Evolutionary conservation across 2,113 vertebrate species (phyloP), one percentile per base, ranked within the genome.

Genomic region (Onychostruthus taczanowskii): DNA sequence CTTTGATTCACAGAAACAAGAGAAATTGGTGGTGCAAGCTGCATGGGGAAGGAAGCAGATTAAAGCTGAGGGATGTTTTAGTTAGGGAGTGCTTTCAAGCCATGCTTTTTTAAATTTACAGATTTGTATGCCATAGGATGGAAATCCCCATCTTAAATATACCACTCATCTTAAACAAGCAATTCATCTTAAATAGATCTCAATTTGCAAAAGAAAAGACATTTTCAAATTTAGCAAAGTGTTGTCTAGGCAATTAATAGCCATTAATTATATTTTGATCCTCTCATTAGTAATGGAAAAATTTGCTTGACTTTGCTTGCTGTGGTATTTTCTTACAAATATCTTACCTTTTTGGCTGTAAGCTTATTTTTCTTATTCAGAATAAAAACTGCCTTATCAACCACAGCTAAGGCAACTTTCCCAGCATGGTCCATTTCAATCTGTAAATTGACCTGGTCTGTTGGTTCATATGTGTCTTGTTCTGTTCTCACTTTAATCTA

Each of bases 371-470:
- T 96, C 53, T 90, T 91, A 49, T 98, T 98, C 62, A 99, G 95
- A 69, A 96, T 97, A 33, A 98, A 98, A 79, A 98, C 93, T 62
- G 98, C 98, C 87, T 98, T 98, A 94, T 99, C 98, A 86, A 98
- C 98, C 50, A 86, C 98, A 70, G 98, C 96, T 94, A 98, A 89
- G 44, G 98, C 98, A 74, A 98, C 98, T 63, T 74, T 94, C 84
- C 93, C 96, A 0, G 3, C 81, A 15, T 96, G 93, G 23, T 96
- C 96, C 2, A 2, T 95, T 86, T 97, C 96, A 91, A 97, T 91
- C 46, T 49, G 13, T 44, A 97, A 91, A 12, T 80, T 77, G 43
- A 95, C 0, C 0, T 0, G 23, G 16, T 93, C 78, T 52, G 80
- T 43, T 76, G 96, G 96, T 70, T 96, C 55, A 2, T 97, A 96